Conservation (phyloP, 2,797 vertebrate genomes). For the Argya squamiceps region DNA sequence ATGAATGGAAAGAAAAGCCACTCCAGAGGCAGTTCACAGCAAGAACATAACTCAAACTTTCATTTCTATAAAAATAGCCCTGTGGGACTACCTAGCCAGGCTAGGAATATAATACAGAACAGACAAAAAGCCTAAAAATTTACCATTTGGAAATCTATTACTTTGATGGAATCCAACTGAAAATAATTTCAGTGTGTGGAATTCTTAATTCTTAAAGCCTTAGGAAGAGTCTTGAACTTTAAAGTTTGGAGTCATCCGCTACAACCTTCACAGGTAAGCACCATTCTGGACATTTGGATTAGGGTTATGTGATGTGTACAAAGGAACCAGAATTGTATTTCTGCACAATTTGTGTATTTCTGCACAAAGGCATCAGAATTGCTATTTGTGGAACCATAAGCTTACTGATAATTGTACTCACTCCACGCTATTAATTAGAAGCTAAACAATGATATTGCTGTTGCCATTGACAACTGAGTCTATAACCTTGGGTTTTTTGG, state of each 20-base stretch:
- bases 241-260: neutral
- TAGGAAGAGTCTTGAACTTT: neutral
- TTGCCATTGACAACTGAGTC: constrained; percentile 26
- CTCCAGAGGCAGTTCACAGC: neutral
- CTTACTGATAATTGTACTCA: neutral
- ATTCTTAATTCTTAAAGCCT: neutral
- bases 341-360: neutral
- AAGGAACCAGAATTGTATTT: neutral
- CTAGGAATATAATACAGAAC: neutral
- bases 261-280: neutral
- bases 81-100: neutral
- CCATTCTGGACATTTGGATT: neutral
- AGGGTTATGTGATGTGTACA: neutral
- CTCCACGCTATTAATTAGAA: constrained; percentile 1
- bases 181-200: neutral
- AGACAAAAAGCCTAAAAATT: neutral
- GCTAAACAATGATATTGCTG: constrained; percentile 10
- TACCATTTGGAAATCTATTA: neutral
- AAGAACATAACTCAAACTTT: neutral
- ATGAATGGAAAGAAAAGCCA: neutral
- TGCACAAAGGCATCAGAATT: neutral
- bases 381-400: neutral
- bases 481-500: neutral
- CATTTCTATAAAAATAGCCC: neutral
- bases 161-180: neutral